Base-by-base conservation (phyloP, 2,797 vertebrate genomes). In the Chelon auratus region DNA sequence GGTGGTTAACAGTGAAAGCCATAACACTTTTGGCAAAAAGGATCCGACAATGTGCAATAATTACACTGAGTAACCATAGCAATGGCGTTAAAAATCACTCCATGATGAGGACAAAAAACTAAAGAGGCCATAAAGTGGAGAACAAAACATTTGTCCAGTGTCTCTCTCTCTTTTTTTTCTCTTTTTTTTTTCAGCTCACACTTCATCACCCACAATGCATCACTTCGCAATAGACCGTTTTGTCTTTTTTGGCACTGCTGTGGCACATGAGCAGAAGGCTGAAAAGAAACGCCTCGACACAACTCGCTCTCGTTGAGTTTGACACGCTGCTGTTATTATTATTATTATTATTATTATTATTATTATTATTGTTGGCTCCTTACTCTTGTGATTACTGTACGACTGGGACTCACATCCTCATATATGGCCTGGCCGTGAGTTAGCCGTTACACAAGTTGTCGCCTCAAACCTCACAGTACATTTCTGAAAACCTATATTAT, bases 1-100 rank as follows among this genome's bases (percentile, higher is more conserved):
- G 60, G 52, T 33, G 60, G 70, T 83, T 89, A 90, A 91, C 88
- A 91, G 88, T 89, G 80, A 85, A 90, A 89, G 88, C 80, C 87
- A 2, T 84, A 81, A 92, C 83, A 92, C 80, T 88, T 92, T 83
- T 83, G 86, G 85, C 87, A 89, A 85, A 22, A 30, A 81, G n/a
- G 56, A 87, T 83, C 75, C 30, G 8, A 84, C 59, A 75, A 79
- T 80, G 53, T 72, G 58, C 72, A 80, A 83, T 64, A 61, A 67
- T 61, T 69, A 81, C 61, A 74, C 61, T 42, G 43, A 55, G 68
- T 61, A 76, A 84, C 50, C 26, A 68, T 5, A 65, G 53, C 57
- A 58, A 74, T 36, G 18, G 50, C 47, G 71, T 74, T 26, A 39
- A 63, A 26, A 57, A 30, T 36, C 51, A 47, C 20, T 3, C 30